Conservation (phyloP, 2,888 invertebrate species). For the Acanthosoma haemorrhoidale region DNA sequence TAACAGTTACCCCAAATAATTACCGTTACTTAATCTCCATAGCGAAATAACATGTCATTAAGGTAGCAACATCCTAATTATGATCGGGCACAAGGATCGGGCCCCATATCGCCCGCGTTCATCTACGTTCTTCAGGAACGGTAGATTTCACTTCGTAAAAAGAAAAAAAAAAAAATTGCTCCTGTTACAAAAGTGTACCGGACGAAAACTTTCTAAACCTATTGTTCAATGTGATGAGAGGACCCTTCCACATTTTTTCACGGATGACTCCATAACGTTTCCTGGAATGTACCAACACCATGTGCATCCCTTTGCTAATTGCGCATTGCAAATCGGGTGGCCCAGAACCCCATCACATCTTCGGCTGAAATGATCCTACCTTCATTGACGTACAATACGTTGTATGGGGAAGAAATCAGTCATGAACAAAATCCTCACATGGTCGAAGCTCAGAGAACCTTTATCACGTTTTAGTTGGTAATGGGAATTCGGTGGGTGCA, state of each 20-base stretch:
- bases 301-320: no score
- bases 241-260: not conserved
- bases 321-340: no score
- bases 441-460: no score
- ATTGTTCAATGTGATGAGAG: not conserved
- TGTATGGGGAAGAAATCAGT: no score
- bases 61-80: not conserved
- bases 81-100: not conserved
- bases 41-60: not conserved
- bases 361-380: no score
- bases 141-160: not conserved
- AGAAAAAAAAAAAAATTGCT: not conserved
- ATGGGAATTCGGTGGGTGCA: no score
- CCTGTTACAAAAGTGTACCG: not conserved
- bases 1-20: not conserved
- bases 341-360: no score
- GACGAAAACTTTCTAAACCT: conserved; percentile 1
- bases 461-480: no score
- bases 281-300: not conserved
- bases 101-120: not conserved
- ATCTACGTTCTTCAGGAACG: not conserved
- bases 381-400: no score
- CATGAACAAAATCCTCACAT: no score
- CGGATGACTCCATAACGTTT: not conserved
- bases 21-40: not conserved